phyloP scores from a whole-genome alignment of 2,797 vertebrate species.

The Sebastes diploproa region DNA sequence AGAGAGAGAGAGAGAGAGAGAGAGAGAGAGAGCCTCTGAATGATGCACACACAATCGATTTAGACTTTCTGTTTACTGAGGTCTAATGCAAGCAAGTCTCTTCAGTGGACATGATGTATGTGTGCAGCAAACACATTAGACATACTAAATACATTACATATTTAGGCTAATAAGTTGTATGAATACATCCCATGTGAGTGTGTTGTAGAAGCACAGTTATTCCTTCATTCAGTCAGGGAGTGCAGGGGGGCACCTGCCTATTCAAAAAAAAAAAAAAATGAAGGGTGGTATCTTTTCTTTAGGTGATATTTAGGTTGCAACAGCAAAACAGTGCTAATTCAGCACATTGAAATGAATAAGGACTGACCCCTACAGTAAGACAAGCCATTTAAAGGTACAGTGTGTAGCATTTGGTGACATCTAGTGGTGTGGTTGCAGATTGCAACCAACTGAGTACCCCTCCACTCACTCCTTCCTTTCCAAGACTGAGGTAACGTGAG shows the following conservation, averaged over 20 bases:
- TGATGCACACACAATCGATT: conserved; percentile 44
- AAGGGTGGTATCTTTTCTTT: not conserved
- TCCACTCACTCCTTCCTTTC: not conserved
- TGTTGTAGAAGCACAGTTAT: not conserved
- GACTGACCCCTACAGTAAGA: not conserved
- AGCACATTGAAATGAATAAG: not conserved
- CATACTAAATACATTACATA: too few species aligned
- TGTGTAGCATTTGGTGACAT: not conserved
- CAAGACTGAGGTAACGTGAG: too few species aligned
- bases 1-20: not conserved
- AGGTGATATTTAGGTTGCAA: not conserved
- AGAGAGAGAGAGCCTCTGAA: not conserved
- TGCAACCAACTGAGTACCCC: not conserved
- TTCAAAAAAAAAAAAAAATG: not conserved
- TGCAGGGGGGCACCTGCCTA: too few species aligned
- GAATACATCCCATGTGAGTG: not conserved
- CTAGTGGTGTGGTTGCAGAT: not conserved
- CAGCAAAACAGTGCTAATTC: not conserved
- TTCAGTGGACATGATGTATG: not conserved
- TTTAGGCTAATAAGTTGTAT: too few species aligned
- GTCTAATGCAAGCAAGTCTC: conserved; percentile 46
- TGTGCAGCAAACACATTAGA: not conserved
- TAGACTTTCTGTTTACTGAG: conserved; percentile 30
- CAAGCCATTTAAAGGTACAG: not conserved
- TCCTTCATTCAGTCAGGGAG: not conserved